These are phyloP conservation scores for Tachuris rubrigastra DNA, from an alignment of 2,113 vertebrate genomes.

Conservation along the genomic window DNA sequence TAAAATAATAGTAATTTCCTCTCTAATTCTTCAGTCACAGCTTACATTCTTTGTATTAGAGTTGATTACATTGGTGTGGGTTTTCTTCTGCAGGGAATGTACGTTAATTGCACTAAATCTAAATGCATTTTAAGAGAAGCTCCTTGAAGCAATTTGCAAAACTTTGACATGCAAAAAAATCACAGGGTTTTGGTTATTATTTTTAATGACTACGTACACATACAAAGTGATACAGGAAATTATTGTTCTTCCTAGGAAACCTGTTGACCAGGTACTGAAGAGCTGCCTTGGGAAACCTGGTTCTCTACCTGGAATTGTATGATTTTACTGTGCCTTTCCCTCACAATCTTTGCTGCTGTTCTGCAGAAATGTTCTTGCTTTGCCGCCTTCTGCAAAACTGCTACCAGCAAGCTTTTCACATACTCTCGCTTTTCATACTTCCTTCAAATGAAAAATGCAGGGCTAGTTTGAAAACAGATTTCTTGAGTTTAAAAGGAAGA, in stretches of 20 bases:
- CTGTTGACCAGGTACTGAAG: constrained; percentile 53
- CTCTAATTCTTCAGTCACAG: constrained; percentile 5
- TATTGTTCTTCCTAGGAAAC: constrained; percentile 37
- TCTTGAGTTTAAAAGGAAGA: constrained; percentile 22
- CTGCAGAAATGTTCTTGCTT: background rate
- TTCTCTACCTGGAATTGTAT: background rate
- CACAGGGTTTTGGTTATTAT: background rate
- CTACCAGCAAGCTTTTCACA: background rate
- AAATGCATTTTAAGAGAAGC: constrained; percentile 18
- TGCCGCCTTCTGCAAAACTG: constrained; percentile 16
- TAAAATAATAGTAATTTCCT: constrained; percentile 41
- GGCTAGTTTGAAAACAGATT: constrained; percentile 17
- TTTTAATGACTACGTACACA: background rate
- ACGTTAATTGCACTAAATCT: constrained; percentile 15
- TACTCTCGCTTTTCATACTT: background rate
- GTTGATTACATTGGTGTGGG: background rate
- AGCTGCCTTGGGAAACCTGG: background rate
- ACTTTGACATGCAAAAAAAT: constrained; percentile 35
- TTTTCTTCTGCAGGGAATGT: background rate
- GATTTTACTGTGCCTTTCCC: background rate
- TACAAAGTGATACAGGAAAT: constrained; percentile 5
- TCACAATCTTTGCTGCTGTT: background rate
- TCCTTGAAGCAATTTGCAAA: constrained; percentile 42
- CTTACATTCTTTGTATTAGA: background rate
- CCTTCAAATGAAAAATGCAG: constrained; percentile 1